Percentiles rank a stretch among this genome's conserved stretches.
phyloP scores from a whole-genome alignment of 2,113 vertebrate genomes.

The Panthera uncia region DNA sequence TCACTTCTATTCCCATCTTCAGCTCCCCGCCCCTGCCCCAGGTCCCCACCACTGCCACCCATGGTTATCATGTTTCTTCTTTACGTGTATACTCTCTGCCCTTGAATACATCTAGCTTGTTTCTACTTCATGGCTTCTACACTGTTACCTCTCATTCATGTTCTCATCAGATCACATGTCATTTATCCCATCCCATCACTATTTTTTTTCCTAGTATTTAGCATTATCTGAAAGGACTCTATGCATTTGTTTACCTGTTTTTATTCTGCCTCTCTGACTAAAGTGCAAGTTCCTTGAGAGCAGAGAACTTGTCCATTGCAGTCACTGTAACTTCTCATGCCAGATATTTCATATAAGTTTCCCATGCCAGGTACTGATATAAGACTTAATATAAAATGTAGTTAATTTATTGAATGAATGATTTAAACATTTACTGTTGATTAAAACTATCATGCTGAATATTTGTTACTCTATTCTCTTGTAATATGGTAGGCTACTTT shows the following conservation, averaged over 20 bases:
- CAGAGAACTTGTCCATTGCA: background rate
- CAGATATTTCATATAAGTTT: background rate
- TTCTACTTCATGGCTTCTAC: background rate
- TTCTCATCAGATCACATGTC: background rate
- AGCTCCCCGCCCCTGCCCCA: rapidly evolving
- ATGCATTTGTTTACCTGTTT: background rate
- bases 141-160: background rate
- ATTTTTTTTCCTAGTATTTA: background rate
- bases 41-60: background rate
- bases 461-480: background rate
- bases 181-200: background rate
- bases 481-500: background rate
- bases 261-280: background rate
- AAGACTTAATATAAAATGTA: background rate
- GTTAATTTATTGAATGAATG: background rate
- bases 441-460: background rate
- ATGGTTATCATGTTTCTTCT: background rate
- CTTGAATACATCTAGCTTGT: background rate
- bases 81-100: background rate
- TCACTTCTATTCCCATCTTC: background rate
- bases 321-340: background rate
- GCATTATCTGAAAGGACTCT: background rate
- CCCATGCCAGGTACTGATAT: background rate
- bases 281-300: background rate
- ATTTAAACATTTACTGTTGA: background rate